Conservation (phyloP, 2,797 vertebrate genomes). For the Leptoclinus maculatus region DNA sequence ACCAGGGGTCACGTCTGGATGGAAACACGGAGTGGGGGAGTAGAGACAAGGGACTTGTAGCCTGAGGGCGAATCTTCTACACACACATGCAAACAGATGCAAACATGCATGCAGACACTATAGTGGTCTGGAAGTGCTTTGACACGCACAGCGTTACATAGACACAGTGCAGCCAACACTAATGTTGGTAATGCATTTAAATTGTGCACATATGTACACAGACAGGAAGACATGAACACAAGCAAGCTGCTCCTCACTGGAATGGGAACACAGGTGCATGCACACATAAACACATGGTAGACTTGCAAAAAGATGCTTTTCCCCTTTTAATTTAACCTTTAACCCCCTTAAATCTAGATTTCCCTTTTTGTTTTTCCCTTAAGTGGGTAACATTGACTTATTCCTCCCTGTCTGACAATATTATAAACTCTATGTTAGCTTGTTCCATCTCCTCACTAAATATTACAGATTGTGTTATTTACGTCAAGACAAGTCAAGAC, state of each 20-base stretch:
- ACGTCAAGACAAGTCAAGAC: too few relatives aligned
- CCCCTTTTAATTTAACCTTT: neutral
- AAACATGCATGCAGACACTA: conserved; percentile 36
- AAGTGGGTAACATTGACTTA: neutral
- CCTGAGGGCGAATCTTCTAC: conserved; percentile 59
- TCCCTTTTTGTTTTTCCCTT: neutral
- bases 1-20: conserved; percentile 67
- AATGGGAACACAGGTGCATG: conserved; percentile 23
- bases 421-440: neutral
- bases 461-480: neutral
- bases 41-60: conserved; percentile 43
- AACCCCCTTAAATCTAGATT: neutral
- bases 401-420: neutral
- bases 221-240: conserved; percentile 1
- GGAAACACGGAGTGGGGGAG: conserved; percentile 37
- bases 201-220: conserved; percentile 28
- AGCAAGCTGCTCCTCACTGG: neutral
- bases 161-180: conserved; percentile 23
- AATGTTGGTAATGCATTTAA: conserved; percentile 14
- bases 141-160: conserved; percentile 19
- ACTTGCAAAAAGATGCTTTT: neutral
- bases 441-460: neutral
- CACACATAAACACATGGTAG: conserved; percentile 3
- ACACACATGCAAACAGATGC: conserved; percentile 48
- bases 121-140: conserved; percentile 29